Base-by-base conservation (phyloP, 2,888 invertebrate genomes). In the Agonopterix alstromeriana region DNA sequence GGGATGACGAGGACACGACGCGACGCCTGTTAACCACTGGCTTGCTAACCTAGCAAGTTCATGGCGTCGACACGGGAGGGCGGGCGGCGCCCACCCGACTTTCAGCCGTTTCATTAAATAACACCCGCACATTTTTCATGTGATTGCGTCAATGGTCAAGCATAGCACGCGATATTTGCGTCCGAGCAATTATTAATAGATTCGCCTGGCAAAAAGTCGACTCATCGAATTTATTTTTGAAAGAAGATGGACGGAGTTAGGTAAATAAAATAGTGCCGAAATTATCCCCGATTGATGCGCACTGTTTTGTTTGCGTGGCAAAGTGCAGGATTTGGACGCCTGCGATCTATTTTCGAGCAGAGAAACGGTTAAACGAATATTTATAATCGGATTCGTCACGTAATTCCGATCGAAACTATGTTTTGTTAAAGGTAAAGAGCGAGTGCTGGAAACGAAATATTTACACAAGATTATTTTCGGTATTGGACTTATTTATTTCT, bases 131-230 rank as follows among this genome's bases (percentile, higher is more conserved):
- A 84, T 85, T 88, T 88, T 85, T 84, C 79, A 74, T 70, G 62
- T 73, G 73, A 82, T 84, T 88, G 77, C 87, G 87, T 88, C 87
- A 87, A 83, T 84, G 79, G 74, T 74, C 78, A 76, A 77, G 67
- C 75, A 62, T 72, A 77, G 70, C 79, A 78, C 74, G 78, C 81
- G 82, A 77, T 84, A 83, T 86, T 84, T 85, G 80, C 85, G 86
- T 84, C 77, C 64, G 73, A 75, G 66, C 70, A 66, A 62, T 67
- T 86, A 87, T 83, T 78, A 76, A 81, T 87, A 88, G 83, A 68
- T 70, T 62, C 72, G 77, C 77, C 81, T 79, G 76, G 82, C 80
- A 73, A 79, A 81, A 84, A 83, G 68, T 76, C 75, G 69, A 79
- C 74, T 83, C 81, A 78, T 78, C 76, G 71, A 69, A 70, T 82